Evolutionary conservation across 2,113 vertebrate species (phyloP).

Genomic region (Dromaius novaehollandiae): DNA sequence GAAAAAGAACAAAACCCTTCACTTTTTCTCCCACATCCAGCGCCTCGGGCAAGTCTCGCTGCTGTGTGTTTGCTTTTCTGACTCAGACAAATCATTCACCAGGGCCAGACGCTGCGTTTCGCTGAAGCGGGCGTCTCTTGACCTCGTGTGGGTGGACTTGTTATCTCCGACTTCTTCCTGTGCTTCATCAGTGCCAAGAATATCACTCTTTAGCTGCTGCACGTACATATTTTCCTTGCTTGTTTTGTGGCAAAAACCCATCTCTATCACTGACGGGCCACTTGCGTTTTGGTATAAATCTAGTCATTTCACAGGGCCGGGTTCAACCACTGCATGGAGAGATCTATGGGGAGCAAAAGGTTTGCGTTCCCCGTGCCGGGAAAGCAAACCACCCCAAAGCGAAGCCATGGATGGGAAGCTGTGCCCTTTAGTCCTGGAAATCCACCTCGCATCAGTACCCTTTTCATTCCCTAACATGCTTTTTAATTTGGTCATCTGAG

Average conservation of each 20-base stretch:
- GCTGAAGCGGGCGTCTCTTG: not conserved
- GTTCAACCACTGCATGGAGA: not conserved
- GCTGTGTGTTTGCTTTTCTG: not conserved
- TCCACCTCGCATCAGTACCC: not conserved
- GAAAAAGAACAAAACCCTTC: not conserved
- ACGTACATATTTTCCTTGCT: not conserved
- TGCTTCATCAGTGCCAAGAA: not conserved
- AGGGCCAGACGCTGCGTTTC: not conserved
- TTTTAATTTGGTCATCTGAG: not conserved
- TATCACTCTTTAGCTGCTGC: not conserved
- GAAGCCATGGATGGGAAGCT: not conserved
- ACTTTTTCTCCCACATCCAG: not conserved
- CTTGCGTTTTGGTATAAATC: not conserved
- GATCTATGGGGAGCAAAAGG: not conserved
- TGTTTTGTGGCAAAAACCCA: not conserved
- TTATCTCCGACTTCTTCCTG: not conserved
- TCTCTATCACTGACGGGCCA: not conserved
- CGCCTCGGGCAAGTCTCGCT: not conserved
- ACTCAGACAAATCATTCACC: not conserved
- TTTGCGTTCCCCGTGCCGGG: accelerated
- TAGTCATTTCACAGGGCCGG: accelerated
- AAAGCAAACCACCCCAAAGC: not conserved
- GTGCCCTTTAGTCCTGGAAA: not conserved
- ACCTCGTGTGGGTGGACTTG: not conserved
- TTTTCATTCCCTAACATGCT: not conserved